Conservation (phyloP, 2,888 invertebrate species). For the Cheilosia urbana region DNA sequence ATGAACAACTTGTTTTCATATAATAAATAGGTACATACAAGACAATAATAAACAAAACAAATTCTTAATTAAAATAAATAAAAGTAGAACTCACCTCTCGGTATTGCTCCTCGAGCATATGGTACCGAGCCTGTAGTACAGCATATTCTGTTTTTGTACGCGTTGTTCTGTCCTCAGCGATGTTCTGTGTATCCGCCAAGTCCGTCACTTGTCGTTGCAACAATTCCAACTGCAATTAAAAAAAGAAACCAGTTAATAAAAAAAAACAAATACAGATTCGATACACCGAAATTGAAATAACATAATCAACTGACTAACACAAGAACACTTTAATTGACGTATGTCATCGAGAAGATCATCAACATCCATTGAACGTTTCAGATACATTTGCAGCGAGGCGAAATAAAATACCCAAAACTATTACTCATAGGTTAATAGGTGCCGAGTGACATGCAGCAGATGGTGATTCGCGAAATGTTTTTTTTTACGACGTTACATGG, state of each 20-base stretch:
- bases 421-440: conserved; percentile 6
- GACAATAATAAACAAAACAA: conserved; percentile 14
- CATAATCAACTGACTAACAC: conserved; percentile 80
- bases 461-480: conserved; percentile 5
- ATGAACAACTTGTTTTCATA: conserved; percentile 39
- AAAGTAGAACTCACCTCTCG: conserved; percentile 86
- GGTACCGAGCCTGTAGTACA: conserved; percentile 93
- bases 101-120: conserved; percentile 93
- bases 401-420: conserved; percentile 24
- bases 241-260: conserved; percentile 51
- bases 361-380: conserved; percentile 83
- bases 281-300: conserved; percentile 12
- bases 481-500: conserved; percentile 52
- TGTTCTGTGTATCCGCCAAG: conserved; percentile 93
- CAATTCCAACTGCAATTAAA: conserved; percentile 90
- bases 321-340: conserved; percentile 82
- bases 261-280: background rate
- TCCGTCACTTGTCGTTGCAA: conserved; percentile 96
- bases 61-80: background rate
- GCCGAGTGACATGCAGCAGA: conserved; percentile 17
- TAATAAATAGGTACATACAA: conserved; percentile 17
- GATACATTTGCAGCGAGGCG: conserved; percentile 80
- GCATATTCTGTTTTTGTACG: conserved; percentile 97
- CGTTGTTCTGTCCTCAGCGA: conserved; percentile 94
- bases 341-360: conserved; percentile 82